Evolutionary conservation across 2,797 vertebrate genomes (phyloP), one percentile per base, ranked within the genome.

Genomic region (Hipposideros larvatus): DNA sequence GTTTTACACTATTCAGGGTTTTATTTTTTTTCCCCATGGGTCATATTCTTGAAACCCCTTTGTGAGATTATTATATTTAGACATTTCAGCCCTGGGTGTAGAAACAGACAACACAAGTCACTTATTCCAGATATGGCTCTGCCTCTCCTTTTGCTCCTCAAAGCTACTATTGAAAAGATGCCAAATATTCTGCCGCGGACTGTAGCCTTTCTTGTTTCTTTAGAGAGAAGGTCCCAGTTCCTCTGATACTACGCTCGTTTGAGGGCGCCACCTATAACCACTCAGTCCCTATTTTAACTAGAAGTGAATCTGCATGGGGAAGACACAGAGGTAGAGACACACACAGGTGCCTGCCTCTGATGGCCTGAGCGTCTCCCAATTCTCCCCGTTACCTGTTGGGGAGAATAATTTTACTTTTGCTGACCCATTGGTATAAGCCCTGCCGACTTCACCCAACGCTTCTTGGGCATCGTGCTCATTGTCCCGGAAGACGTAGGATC

Each of bases 11-110:
- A 14, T 18, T 66, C 11, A 2, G 66, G 43, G 53, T 51, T 86
- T 87, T n/a, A 34, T 63, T 77, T 21, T 86, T 83, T 43, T 18
- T 37, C 55, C 10, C 70, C 13, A 5, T 48, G 88, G 51, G 66
- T 96, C 73, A 82, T 96, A 66, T 94, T 87, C 78, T 59, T 57
- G 24, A 94, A 96, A 71, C 68, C 84, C 28, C 51, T 95, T 48
- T 83, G 22, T 80, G 61, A 87, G 71, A 75, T 65, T 5, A 59
- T 71, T 95, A 59, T 83, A 93, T 95, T 94, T 85, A 97, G 87
- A 77, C 26, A 70, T 94, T 96, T 96, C 59, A 94, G 46, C 79
- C 41, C 11, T 48, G 28, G 71, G 28, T 55, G 51, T 73, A 87
- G 51, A 91, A 88, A 82, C 63, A 87, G 68, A 71, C 70, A 90